phyloP scores from a whole-genome alignment of 2,888 invertebrate species.

The Idaea aversata region DNA sequence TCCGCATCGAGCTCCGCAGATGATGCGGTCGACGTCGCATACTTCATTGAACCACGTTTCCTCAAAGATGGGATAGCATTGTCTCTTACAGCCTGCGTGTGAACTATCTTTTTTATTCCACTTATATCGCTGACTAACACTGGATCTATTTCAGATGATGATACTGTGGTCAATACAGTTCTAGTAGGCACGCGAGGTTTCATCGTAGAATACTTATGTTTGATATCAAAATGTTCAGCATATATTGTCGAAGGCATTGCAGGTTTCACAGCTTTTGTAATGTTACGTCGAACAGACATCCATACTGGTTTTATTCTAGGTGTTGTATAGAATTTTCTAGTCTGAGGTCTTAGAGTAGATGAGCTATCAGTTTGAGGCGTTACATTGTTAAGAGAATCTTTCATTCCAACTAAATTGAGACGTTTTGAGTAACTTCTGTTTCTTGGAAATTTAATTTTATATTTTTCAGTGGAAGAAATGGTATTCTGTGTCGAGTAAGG shows the following conservation, averaged over 20 bases:
- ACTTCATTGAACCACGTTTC: conserved; percentile 76
- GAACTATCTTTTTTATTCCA: conserved; percentile 63
- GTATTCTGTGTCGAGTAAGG: conserved; percentile 55
- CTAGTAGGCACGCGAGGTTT: conserved; percentile 43
- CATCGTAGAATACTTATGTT: conserved; percentile 50
- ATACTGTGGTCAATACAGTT: conserved; percentile 61
- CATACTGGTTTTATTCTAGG: conserved; percentile 65
- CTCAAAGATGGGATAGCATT: conserved; percentile 72
- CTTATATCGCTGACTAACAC: conserved; percentile 65
- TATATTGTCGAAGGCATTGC: conserved; percentile 64
- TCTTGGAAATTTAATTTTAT: conserved; percentile 50
- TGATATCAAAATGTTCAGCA: conserved; percentile 67
- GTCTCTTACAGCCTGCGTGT: conserved; percentile 65
- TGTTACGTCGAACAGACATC: conserved; percentile 66
- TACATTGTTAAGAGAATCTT: conserved; percentile 66
- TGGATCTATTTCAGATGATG: conserved; percentile 75
- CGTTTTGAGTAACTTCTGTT: conserved; percentile 66
- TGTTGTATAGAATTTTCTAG: conserved; percentile 66
- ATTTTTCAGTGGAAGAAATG: conserved; percentile 49
- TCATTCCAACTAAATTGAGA: conserved; percentile 54
- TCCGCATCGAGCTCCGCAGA: conserved; percentile 49
- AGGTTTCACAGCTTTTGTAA: conserved; percentile 47
- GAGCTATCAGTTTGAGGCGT: conserved; percentile 50
- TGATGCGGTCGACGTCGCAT: conserved; percentile 50
- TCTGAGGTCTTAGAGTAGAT: conserved; percentile 45